phyloP scores from a whole-genome alignment of 2,888 invertebrate species.

The Chalcosyrphus nemorum region DNA sequence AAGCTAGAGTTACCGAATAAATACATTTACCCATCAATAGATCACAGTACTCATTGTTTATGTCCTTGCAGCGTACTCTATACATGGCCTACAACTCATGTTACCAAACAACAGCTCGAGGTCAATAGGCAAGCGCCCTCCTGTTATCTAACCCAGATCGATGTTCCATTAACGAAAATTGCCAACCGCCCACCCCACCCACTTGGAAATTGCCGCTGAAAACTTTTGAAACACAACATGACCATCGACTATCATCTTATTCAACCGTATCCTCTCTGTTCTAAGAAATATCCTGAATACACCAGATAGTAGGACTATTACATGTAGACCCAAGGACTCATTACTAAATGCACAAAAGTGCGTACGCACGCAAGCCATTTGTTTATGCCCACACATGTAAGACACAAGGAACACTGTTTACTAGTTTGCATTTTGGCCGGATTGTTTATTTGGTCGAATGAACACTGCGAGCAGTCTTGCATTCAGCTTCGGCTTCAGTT shows the following conservation, averaged over 20 bases:
- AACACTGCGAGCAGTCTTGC: conserved; percentile 33
- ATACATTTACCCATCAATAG: no score
- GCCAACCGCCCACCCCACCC: background rate
- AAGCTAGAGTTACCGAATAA: no score
- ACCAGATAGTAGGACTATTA: background rate
- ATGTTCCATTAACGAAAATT: conserved; percentile 36
- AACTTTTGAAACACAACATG: background rate
- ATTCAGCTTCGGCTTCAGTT: background rate
- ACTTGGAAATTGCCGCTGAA: background rate
- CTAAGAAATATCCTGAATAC: background rate
- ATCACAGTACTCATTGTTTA: no score
- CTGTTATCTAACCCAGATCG: conserved; percentile 7
- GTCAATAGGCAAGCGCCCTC: background rate
- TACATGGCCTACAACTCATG: background rate
- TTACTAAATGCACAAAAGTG: conserved; percentile 17
- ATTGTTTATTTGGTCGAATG: conserved; percentile 58
- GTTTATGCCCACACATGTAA: conserved; percentile 10
- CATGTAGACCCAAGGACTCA: conserved; percentile 13
- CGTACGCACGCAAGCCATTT: background rate
- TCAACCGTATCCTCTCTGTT: background rate
- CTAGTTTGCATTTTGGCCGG: conserved; percentile 51
- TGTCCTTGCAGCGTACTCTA: no score
- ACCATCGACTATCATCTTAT: background rate
- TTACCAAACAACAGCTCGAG: conserved; percentile 24
- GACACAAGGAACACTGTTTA: conserved; percentile 11